Evolutionary conservation across 2,797 vertebrate genomes (phyloP).

Genomic region (Crypturellus tataupa): DNA sequence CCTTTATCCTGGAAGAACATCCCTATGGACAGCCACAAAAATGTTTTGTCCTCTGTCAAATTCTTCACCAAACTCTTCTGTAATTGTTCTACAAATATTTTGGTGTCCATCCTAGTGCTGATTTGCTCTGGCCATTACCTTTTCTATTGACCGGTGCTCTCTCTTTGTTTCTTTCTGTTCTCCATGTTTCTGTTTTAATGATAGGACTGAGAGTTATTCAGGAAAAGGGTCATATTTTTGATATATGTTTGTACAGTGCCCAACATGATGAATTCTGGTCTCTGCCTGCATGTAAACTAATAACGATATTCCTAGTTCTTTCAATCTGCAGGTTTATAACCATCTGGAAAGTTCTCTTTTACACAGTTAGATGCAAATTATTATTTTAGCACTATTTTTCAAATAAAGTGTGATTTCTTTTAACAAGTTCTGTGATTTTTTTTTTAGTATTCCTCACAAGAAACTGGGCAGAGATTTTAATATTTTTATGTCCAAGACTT

Average conservation of each 20-base stretch:
- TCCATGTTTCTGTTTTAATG: neutral
- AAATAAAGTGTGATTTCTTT: neutral
- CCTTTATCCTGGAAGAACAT: neutral
- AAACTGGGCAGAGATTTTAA: neutral
- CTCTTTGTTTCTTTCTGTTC: constrained; percentile 3
- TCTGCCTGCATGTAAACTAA: constrained; percentile 6
- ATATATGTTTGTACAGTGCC: neutral
- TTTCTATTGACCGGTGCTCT: neutral
- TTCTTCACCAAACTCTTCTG: neutral
- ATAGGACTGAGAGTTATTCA: neutral
- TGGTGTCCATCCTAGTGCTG: neutral
- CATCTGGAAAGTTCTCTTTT: constrained; percentile 16
- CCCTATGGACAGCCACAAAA: neutral
- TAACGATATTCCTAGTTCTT: constrained; percentile 26
- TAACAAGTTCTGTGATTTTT: neutral
- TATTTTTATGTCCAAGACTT: neutral
- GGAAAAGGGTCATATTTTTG: constrained; percentile 14
- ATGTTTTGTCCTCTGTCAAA: neutral
- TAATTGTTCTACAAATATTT: neutral
- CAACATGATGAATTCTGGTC: neutral
- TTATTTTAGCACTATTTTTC: constrained; percentile 40
- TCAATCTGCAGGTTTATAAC: neutral
- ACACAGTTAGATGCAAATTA: constrained; percentile 1
- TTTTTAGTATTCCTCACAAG: neutral
- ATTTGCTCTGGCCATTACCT: neutral